phyloP scores from a whole-genome alignment of 2,888 invertebrate species.

The Epistrophe eligans region DNA sequence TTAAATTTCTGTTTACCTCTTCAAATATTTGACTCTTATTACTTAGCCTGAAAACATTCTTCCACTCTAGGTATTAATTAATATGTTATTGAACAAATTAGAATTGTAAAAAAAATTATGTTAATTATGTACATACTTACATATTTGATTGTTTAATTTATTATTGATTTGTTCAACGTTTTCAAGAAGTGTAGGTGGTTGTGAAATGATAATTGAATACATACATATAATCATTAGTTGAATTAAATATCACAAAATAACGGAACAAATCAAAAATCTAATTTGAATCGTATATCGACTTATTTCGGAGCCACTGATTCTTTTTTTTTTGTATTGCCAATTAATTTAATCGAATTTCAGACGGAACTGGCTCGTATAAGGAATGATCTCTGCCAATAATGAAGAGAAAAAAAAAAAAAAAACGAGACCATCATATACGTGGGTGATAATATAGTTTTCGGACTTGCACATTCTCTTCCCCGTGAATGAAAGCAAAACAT shows the following conservation, averaged over 20 bases:
- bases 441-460: conserved; percentile 11
- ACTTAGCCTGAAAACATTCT: no score
- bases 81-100: no score
- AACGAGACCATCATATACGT: conserved; percentile 5
- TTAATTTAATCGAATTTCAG: neutral
- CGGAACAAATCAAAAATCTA: neutral
- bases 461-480: conserved; percentile 13
- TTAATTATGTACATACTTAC: no score
- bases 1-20: no score
- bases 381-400: conserved; percentile 12
- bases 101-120: no score
- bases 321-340: neutral
- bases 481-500: neutral
- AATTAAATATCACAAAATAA: neutral
- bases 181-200: no score
- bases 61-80: no score
- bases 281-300: neutral
- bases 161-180: no score
- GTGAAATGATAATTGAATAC: no score
- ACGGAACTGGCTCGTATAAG: neutral
- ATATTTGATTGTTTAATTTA: no score
- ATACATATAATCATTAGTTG: no score
- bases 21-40: no score
- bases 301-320: neutral
- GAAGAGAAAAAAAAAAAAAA: neutral